Evolutionary conservation across 2,113 vertebrate genomes (phyloP), one percentile per base, ranked within the genome.

Genomic region (Phyllopteryx taeniolatus): DNA sequence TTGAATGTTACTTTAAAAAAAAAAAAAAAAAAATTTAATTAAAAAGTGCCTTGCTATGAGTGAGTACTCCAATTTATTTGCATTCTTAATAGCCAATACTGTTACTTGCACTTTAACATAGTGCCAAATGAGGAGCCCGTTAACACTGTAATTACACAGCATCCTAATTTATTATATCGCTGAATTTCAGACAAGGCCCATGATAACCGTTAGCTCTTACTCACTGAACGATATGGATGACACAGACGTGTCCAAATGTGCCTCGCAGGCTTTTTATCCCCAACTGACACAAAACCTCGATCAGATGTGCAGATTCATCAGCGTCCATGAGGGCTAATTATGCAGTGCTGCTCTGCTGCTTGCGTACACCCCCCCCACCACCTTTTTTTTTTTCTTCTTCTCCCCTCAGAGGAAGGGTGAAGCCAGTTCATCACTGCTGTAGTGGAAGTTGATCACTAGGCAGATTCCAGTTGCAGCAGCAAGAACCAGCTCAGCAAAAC

Each of bases 401-500:
- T 69, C 59, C 59, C 14, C 77, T 66, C 54, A 62, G 72, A 78
- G 77, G 75, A 71, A 74, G 78, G 76, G 59, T 73, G 54, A 82
- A 72, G 82, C 78, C 68, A 77, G 83, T 89, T 88, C 76, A 82
- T 85, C 79, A 75, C 75, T 81, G 84, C 80, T 81, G 79, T 82
- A 83, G 79, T 71, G 77, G 79, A 89, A 90, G 89, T 83, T 91
- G 85, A 91, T 91, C 90, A 91, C 88, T 85, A 87, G 89, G 89
- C 89, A 91, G 88, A 91, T 88, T 89, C 77, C 79, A 73, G 74
- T 53, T 85, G 79, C 86, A 86, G 88, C 20, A 19, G 79, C 77
- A 89, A 82, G 74, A 85, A 87, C 87, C 86, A 91, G 86, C 88
- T 91, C 90, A 90, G 90, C 90, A 91, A 87, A 89, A 85, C 82